A percentile compares a stretch with the other conserved stretches of the same genome.
phyloP scores from a whole-genome alignment of 2,888 invertebrate genomes.

The Caenorhabditis sp. region DNA sequence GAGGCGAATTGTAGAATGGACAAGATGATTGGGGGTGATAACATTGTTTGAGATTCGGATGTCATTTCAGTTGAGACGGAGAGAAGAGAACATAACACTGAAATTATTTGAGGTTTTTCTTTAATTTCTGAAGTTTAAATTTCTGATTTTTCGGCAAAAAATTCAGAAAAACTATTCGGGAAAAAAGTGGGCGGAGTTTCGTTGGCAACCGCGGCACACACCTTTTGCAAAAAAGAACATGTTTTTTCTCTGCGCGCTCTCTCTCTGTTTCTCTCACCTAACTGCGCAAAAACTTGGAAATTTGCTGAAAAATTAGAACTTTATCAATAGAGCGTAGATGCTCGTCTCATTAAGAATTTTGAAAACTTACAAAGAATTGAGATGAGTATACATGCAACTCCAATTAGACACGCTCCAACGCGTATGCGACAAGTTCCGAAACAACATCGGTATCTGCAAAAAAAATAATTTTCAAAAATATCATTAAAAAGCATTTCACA shows the following conservation, averaged over 20 bases:
- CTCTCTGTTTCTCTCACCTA: too few relatives aligned
- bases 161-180: too few relatives aligned
- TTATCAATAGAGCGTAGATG: too few relatives aligned
- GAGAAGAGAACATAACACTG: constrained; percentile 42
- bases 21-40: constrained; percentile 39
- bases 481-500: too few relatives aligned
- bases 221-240: too few relatives aligned
- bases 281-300: too few relatives aligned
- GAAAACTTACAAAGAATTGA: constrained; percentile 39
- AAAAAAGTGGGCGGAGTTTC: too few relatives aligned
- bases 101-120: not conserved
- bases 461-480: not conserved
- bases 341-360: not conserved
- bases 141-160: too few relatives aligned
- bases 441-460: constrained; percentile 58
- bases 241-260: too few relatives aligned
- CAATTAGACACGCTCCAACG: constrained; percentile 54
- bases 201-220: too few relatives aligned
- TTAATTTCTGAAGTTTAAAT: too few relatives aligned
- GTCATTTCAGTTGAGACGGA: constrained; percentile 36
- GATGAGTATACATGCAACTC: constrained; percentile 41
- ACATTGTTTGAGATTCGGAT: constrained; percentile 29
- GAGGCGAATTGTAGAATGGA: constrained; percentile 43
- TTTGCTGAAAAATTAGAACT: too few relatives aligned
- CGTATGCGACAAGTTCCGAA: constrained; percentile 57